Evolutionary conservation across 2,888 invertebrate species (phyloP).

Genomic region (Eupithecia subfuscata): DNA sequence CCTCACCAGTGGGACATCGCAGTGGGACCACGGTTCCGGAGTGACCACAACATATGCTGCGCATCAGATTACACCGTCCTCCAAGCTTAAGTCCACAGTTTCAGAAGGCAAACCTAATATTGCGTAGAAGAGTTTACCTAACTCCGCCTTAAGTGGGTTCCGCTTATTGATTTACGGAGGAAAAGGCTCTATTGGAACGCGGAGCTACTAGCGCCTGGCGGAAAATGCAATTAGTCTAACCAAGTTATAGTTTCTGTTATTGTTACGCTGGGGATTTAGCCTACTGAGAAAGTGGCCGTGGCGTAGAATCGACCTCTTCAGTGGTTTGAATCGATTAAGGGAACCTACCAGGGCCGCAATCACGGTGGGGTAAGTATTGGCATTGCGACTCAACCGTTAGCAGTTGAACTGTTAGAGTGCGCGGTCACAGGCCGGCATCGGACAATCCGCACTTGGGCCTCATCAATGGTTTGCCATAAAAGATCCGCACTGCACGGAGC

Average conservation of each 20-base stretch:
- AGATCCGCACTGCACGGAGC: no score
- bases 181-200: slow-evolving; percentile 32
- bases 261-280: slow-evolving; percentile 14
- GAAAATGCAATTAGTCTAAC: slow-evolving; percentile 33
- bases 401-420: no score
- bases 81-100: slow-evolving; percentile 35
- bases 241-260: slow-evolving; percentile 33
- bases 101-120: slow-evolving; percentile 27
- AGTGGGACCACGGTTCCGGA: no score
- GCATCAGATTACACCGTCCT: no score
- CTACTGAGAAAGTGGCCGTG: not conserved
- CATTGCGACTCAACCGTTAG: no score
- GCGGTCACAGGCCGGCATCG: no score
- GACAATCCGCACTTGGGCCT: no score
- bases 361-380: no score
- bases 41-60: no score
- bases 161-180: slow-evolving; percentile 45
- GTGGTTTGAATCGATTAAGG: not conserved
- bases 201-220: slow-evolving; percentile 24
- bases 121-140: slow-evolving; percentile 62
- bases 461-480: no score
- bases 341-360: not conserved
- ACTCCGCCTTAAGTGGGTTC: slow-evolving; percentile 61
- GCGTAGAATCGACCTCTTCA: not conserved
- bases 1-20: no score